Base-by-base conservation (phyloP, 2,888 invertebrate genomes). In the Creontiades dilutus region DNA sequence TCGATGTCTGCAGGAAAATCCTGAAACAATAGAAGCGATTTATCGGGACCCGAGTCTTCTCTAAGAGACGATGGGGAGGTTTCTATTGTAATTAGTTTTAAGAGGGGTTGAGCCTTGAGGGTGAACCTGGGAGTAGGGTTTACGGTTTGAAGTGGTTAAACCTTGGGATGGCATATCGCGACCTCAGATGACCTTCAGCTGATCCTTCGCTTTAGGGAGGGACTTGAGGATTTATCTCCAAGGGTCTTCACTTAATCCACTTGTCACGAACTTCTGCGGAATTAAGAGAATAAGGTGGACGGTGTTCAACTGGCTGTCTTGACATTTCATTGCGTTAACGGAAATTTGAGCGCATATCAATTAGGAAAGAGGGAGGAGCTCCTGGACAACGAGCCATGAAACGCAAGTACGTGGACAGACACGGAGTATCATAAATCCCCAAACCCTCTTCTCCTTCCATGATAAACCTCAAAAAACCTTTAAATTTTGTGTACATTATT, bases 31-130 rank as follows among this genome's bases (percentile, higher is more conserved):
- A 14, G 82, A 52, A 80, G 80, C 48, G 82, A 82, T 52, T 82
- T 48, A 19, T 82, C 11, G 52, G 82, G 13, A 11, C 16, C 19
- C 12, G 23, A 82, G 80, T 52, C 19, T n/a, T n/a, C 48, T 46
- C 19, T 52, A 80, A 37, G 46, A 27, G 82, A 23, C 47, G 28
- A 55, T 27, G 84, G 28, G 47, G 52, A 85, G 61, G 85, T 85
- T 85, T 85, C 85, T 19, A 85, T 57, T 85, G 85, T 85, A 57
- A 85, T 85, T 85, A 85, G 85, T 85, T 85, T 85, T 85, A 57
- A 55, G 57, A 57, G 85, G 61, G 37, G 46, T 85, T 78, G 47
- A 47, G 78, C 37, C 37, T 37, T 19, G 37, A 37, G 68, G 68
- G 19, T 68, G 23, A 82, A 46, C 23, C 82, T 0, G 19, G 52